Conservation (phyloP, 2,797 vertebrate genomes). For the Dendrocincla fuliginosa region DNA sequence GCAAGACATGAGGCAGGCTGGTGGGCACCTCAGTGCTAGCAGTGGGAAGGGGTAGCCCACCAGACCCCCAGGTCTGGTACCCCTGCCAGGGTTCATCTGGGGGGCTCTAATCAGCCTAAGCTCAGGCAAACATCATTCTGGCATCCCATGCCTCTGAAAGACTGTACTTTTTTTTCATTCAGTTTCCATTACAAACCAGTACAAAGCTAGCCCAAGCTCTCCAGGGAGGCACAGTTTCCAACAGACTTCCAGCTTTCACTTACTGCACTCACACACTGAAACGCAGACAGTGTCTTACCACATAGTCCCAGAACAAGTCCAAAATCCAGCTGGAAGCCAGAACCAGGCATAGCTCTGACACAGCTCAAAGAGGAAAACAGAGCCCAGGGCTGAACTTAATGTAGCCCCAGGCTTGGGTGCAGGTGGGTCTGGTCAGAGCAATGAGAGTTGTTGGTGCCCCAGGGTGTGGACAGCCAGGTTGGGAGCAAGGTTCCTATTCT, state of each 20-base stretch:
- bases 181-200: background rate
- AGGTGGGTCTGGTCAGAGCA: background rate
- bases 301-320: background rate
- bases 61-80: background rate
- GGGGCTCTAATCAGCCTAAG: background rate
- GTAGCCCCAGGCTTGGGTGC: background rate
- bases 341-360: background rate
- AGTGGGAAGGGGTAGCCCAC: background rate
- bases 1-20: background rate
- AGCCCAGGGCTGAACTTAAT: background rate
- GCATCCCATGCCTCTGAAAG: background rate
- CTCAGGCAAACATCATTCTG: background rate
- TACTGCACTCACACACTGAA: background rate
- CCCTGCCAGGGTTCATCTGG: background rate
- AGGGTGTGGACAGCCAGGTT: background rate
- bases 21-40: background rate
- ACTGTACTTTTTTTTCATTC: background rate
- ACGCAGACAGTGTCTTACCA: rapidly evolving
- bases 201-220: background rate
- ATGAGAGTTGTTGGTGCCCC: background rate
- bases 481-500: background rate
- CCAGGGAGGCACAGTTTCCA: background rate
- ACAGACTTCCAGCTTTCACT: background rate
- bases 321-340: background rate
- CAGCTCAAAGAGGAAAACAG: rapidly evolving